These are phyloP conservation scores for Rhingia campestris DNA, from an alignment of 2,888 invertebrate genomes.

Conservation along the genomic window DNA sequence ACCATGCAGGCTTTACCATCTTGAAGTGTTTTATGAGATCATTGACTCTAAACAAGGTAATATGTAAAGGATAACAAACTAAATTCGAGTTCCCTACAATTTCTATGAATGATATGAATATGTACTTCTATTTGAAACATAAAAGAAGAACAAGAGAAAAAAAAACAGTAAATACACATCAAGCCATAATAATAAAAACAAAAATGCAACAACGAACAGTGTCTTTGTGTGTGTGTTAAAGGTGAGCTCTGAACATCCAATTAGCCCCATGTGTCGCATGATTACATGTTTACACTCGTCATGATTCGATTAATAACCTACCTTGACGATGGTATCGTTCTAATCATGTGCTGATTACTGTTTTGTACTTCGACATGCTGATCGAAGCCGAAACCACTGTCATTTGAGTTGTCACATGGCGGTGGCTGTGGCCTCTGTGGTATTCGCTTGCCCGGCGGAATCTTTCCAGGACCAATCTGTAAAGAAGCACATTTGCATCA, in stretches of 20 bases:
- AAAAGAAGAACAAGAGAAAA: conserved; percentile 13
- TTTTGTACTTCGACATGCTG: conserved; percentile 86
- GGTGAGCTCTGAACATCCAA: conserved; percentile 55
- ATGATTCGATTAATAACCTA: conserved; percentile 73
- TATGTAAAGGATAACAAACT: too few species aligned
- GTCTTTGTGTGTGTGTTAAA: conserved; percentile 22
- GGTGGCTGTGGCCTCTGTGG: conserved; percentile 83
- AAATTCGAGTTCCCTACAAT: not conserved
- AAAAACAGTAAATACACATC: conserved; percentile 17
- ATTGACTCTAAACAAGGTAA: too few species aligned
- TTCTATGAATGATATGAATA: conserved; percentile 13
- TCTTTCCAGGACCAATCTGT: conserved; percentile 81
- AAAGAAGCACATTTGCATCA: not conserved
- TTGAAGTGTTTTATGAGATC: too few species aligned
- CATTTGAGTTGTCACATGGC: conserved; percentile 93
- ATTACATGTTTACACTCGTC: not conserved
- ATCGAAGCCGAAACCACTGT: conserved; percentile 94
- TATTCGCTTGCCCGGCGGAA: conserved; percentile 82
- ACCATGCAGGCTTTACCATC: too few species aligned
- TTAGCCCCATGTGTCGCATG: conserved; percentile 13
- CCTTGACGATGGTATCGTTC: conserved; percentile 82
- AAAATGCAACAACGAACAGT: conserved; percentile 46
- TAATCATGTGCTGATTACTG: conserved; percentile 79
- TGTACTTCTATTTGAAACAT: conserved; percentile 56
- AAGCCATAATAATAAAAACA: conserved; percentile 23